phyloP scores from a whole-genome alignment of 2,113 vertebrate species.

The Rissa tridactyla region DNA sequence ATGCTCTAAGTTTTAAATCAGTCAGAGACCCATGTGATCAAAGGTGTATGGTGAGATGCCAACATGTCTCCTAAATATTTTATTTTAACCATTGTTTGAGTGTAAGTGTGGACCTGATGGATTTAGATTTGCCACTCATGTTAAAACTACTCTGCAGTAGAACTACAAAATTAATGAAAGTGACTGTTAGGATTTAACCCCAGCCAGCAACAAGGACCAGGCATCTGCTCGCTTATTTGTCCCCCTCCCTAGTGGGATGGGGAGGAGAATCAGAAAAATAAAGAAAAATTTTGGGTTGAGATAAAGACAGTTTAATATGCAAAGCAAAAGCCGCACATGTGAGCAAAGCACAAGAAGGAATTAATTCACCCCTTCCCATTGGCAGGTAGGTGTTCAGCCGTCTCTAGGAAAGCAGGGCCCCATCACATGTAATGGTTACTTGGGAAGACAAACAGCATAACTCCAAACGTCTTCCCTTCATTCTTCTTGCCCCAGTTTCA shows the following conservation, averaged over 20 bases:
- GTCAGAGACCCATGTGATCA: accelerated
- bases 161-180: background rate
- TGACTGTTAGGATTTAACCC: background rate
- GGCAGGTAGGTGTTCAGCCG: background rate
- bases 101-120: background rate
- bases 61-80: background rate
- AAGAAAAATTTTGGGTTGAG: background rate
- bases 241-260: background rate
- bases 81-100: background rate
- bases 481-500: background rate
- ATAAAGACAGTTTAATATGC: background rate
- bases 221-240: background rate
- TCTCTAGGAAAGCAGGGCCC: background rate
- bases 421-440: background rate
- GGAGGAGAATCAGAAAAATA: background rate
- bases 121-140: background rate
- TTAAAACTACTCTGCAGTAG: background rate
- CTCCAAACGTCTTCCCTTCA: background rate
- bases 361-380: background rate
- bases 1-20: background rate
- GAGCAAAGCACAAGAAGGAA: background rate
- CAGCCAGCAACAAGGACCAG: background rate
- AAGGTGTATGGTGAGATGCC: background rate
- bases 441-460: background rate
- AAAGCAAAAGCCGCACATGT: background rate